Percentiles rank a stretch among this genome's conserved stretches.
phyloP scores from a whole-genome alignment of 2,797 vertebrate species.

The Triplophysa yarkandensis region DNA sequence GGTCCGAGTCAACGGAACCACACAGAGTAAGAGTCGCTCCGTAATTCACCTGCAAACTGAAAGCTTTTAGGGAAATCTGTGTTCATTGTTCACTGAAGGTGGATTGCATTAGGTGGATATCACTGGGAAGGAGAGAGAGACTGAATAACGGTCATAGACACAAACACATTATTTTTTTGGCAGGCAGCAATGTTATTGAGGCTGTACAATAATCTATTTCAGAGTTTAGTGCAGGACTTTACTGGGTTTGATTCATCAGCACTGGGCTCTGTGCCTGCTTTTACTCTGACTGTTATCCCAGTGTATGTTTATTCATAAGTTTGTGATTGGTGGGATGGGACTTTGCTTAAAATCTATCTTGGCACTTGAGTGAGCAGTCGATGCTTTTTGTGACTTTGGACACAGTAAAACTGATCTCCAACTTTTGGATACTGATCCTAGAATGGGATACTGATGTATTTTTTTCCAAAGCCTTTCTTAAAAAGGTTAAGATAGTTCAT shows the following conservation, averaged over 20 bases:
- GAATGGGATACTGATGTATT: neutral
- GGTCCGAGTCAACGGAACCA: constrained; percentile 57
- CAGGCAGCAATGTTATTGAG: constrained; percentile 39
- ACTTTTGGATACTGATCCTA: neutral
- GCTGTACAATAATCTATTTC: constrained; percentile 39
- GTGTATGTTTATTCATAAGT: neutral
- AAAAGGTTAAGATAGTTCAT: too few species aligned
- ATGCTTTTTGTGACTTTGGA: neutral
- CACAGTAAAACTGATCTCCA: neutral
- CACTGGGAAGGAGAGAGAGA: neutral
- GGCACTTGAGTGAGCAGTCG: neutral
- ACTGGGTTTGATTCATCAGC: constrained; percentile 36
- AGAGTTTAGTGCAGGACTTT: constrained; percentile 36
- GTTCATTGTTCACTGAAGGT: neutral
- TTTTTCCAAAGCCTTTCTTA: neutral
- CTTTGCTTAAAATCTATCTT: neutral
- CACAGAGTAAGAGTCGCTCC: constrained; percentile 40
- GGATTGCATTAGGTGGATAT: neutral
- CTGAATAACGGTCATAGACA: constrained; percentile 30
- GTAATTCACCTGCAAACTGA: neutral
- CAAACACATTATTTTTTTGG: constrained; percentile 30
- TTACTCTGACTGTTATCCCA: neutral
- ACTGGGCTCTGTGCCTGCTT: constrained; percentile 31
- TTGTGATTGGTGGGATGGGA: constrained; percentile 12
- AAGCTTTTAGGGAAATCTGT: neutral